Conservation (phyloP, 2,113 vertebrate genomes). For the Centropus bengalensis region DNA sequence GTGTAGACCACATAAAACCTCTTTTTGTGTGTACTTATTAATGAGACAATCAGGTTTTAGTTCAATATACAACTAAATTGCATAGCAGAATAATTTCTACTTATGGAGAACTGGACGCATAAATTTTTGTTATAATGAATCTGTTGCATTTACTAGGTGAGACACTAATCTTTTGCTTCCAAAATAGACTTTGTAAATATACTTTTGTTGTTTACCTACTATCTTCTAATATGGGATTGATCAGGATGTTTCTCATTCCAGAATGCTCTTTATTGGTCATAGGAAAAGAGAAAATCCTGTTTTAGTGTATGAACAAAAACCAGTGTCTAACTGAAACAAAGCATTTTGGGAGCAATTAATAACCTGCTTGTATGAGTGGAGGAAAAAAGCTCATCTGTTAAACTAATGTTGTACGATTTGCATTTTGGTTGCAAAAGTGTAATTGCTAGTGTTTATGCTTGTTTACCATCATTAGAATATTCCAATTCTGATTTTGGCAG, state of each 20-base stretch:
- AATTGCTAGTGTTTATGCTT: background rate
- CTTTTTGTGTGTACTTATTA: background rate
- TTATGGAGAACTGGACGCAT: background rate
- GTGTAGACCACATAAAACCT: background rate
- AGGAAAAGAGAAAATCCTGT: background rate
- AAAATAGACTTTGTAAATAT: background rate
- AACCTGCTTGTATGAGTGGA: background rate
- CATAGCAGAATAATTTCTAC: background rate
- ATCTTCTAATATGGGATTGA: background rate
- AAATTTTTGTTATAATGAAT: background rate
- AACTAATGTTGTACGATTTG: background rate
- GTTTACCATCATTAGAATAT: background rate
- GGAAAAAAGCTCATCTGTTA: background rate
- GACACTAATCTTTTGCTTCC: background rate
- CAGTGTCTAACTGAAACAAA: background rate
- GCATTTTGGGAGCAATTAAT: background rate
- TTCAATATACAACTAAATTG: background rate
- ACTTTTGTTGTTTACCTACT: background rate
- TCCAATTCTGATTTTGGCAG: background rate
- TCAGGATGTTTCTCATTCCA: background rate
- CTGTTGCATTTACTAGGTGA: background rate
- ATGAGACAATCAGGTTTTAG: background rate
- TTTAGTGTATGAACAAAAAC: background rate
- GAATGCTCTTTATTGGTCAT: background rate
- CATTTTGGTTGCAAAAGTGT: background rate